These are phyloP conservation scores for Blastobasis lacticolella DNA, from an alignment of 2,888 invertebrate species.

Conservation along the genomic window DNA sequence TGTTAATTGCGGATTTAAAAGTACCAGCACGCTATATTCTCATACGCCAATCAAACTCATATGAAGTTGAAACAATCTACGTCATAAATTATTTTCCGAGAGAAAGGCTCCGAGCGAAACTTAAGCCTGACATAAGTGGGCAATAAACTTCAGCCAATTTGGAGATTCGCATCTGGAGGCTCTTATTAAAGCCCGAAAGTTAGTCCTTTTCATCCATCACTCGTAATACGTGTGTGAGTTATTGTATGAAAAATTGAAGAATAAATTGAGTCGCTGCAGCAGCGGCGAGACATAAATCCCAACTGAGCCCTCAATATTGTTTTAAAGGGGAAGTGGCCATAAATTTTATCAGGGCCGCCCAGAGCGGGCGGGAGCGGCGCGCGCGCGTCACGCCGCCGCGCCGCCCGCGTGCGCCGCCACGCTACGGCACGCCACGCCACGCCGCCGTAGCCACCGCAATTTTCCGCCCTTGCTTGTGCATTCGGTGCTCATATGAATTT, in stretches of 20 bases:
- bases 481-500: slow-evolving; percentile 53
- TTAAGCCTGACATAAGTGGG: slow-evolving; percentile 75
- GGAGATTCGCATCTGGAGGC: slow-evolving; percentile 75
- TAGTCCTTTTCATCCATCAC: slow-evolving; percentile 75
- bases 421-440: slow-evolving; percentile 20
- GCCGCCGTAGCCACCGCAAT: slow-evolving; percentile 40
- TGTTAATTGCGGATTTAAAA: no score
- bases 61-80: slow-evolving; percentile 64
- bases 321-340: slow-evolving; percentile 76
- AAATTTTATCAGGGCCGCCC: slow-evolving; percentile 73
- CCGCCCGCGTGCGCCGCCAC: slow-evolving; percentile 25
- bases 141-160: slow-evolving; percentile 75
- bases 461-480: slow-evolving; percentile 61
- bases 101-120: slow-evolving; percentile 70
- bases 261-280: slow-evolving; percentile 75
- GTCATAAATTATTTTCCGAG: slow-evolving; percentile 70
- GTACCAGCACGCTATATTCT: slow-evolving; percentile 23
- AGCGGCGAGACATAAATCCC: slow-evolving; percentile 75
- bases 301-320: slow-evolving; percentile 76
- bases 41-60: slow-evolving; percentile 59
- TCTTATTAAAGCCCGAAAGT: slow-evolving; percentile 75
- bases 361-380: slow-evolving; percentile 45
- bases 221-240: slow-evolving; percentile 75
- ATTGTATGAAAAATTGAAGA: slow-evolving; percentile 76
- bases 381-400: slow-evolving; percentile 16